Conservation (phyloP, 2,113 vertebrate genomes). For the Anoura caudifer region DNA sequence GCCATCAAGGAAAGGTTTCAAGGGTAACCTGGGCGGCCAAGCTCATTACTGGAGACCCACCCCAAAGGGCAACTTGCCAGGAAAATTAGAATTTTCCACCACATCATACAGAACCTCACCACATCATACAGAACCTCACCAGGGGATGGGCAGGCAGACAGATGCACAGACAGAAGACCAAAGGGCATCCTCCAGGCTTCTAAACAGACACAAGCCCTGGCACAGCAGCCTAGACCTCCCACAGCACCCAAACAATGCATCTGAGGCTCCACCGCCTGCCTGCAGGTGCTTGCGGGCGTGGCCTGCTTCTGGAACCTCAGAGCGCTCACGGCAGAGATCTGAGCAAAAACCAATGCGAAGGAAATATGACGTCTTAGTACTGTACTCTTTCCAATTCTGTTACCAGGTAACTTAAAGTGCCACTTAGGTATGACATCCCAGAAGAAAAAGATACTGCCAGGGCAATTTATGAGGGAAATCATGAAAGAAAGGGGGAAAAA, state of each 20-base stretch:
- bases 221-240: too few relatives aligned
- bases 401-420: background rate
- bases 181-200: accelerated
- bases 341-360: background rate
- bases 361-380: background rate
- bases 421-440: background rate
- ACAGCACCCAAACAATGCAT: background rate
- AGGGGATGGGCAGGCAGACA: too few relatives aligned
- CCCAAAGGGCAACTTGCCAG: background rate
- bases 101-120: accelerated
- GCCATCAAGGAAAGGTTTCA: background rate
- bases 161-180: background rate
- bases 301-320: background rate
- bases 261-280: background rate
- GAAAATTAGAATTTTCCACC: background rate
- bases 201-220: accelerated
- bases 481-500: background rate
- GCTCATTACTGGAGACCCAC: background rate
- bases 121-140: background rate
- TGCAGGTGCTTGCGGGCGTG: background rate
- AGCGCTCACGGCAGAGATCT: background rate
- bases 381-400: background rate
- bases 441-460: background rate
- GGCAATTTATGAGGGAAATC: background rate
- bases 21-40: background rate